Percentiles rank a stretch among this genome's conserved stretches.
phyloP scores from a whole-genome alignment of 2,113 vertebrate species.

The Pseudopodoces humilis region DNA sequence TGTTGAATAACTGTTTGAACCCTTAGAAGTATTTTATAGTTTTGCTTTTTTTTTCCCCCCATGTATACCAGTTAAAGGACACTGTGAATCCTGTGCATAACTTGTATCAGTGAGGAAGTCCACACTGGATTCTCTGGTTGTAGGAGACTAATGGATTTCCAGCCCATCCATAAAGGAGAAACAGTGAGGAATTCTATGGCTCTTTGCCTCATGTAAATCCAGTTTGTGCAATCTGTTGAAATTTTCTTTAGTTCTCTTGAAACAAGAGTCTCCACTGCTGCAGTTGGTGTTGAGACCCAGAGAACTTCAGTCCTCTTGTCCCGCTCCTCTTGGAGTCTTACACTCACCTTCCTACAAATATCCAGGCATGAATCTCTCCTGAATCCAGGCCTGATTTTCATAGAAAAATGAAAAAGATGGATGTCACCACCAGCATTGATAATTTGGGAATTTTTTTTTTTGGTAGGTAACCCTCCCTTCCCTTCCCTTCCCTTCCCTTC shows the following conservation, averaged over 20 bases:
- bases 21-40: neutral
- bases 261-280: no score
- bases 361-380: no score
- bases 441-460: no score
- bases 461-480: no score
- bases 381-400: no score
- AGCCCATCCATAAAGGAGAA: neutral
- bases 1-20: neutral
- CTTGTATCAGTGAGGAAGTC: neutral
- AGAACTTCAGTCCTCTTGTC: no score
- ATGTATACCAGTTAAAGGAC: neutral
- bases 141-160: neutral
- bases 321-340: no score
- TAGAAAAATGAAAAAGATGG: no score
- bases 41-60: neutral
- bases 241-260: neutral
- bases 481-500: no score
- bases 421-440: no score
- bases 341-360: no score
- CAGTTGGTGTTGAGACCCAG: no score
- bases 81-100: neutral
- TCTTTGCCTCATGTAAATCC: neutral
- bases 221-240: neutral
- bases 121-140: neutral
- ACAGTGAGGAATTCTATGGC: neutral